phyloP scores from a whole-genome alignment of 92 coral and sea anemone species.

The Palythoa grandis region DNA sequence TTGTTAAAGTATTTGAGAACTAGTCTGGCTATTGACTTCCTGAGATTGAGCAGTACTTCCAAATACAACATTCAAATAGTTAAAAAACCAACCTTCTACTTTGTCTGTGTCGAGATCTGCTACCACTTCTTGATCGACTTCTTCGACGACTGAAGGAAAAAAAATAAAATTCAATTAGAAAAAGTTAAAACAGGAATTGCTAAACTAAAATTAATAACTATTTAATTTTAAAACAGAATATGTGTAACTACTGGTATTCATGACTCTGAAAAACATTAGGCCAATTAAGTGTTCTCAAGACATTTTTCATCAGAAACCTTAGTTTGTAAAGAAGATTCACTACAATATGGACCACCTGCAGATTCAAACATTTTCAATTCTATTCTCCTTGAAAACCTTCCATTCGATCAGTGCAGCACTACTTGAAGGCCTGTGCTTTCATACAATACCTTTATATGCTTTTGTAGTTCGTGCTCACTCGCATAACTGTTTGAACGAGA shows the following conservation, averaged over 20 bases:
- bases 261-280: neutral
- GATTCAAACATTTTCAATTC: neutral
- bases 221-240: neutral
- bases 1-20: too few relatives aligned
- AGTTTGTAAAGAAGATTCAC: neutral
- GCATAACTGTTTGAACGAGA: conserved; percentile 94
- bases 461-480: conserved; percentile 94
- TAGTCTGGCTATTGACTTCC: too few relatives aligned
- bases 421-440: conserved; percentile 43
- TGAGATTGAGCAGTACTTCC: neutral
- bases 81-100: conserved; percentile 31
- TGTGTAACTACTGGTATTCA: neutral
- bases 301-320: neutral
- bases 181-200: neutral
- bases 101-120: conserved; percentile 37
- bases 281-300: neutral
- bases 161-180: neutral
- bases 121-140: conserved; percentile 55
- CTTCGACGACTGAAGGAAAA: conserved; percentile 48
- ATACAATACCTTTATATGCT: conserved; percentile 94
- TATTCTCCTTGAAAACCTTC: conserved; percentile 7
- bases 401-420: conserved; percentile 37
- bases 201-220: neutral
- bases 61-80: neutral
- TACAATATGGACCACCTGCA: conserved; percentile 13